Base-by-base conservation (phyloP, 2,797 vertebrate species). In the Myripristis murdjan region DNA sequence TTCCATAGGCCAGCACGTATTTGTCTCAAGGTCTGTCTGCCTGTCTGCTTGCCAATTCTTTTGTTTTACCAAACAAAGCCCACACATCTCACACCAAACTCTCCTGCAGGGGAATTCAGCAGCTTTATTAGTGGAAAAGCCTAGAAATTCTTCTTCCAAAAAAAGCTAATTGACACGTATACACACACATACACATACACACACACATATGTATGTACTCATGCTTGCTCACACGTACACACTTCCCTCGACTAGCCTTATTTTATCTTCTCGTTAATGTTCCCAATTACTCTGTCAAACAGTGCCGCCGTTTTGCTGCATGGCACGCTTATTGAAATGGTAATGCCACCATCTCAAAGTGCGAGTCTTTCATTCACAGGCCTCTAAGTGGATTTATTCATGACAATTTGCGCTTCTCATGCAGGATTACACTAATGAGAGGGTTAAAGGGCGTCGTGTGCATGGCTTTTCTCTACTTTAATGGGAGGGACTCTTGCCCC, bases 311-410 rank as follows among this genome's bases (percentile, higher is more conserved):
- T 87, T 90, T 88, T 87, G 77, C 87, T 68, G 82, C 52, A 39
- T 75, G 75, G 73, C 74, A 46, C 22, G 41, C 75, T 90, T 84
- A 93, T 94, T 94, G 91, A 93, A 91, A 94, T 94, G 93, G 90
- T 92, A 94, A 95, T 93, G 90, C 69, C 53, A 59, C 81, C 81
- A 79, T 91, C 85, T 91, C 84, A 77, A 81, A 93, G 87, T 90
- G 81, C 87, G 89, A 88, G 84, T 93, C 91, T 88, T 88, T 93
- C 85, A 92, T 92, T 91, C 84, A 57, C 82, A 61, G 86, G 86
- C 68, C 86, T 87, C 84, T 87, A 88, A 92, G 91, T 94, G 94
- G 92, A 93, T 93, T 92, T 93, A 93, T 93, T 95, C 91, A 93
- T 92, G 87, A 91, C 86, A 89, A 89, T 93, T 92, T 90, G 86